These are phyloP conservation scores for Cervus canadensis DNA, from an alignment of 2,113 vertebrate species.

Conservation along the genomic window DNA sequence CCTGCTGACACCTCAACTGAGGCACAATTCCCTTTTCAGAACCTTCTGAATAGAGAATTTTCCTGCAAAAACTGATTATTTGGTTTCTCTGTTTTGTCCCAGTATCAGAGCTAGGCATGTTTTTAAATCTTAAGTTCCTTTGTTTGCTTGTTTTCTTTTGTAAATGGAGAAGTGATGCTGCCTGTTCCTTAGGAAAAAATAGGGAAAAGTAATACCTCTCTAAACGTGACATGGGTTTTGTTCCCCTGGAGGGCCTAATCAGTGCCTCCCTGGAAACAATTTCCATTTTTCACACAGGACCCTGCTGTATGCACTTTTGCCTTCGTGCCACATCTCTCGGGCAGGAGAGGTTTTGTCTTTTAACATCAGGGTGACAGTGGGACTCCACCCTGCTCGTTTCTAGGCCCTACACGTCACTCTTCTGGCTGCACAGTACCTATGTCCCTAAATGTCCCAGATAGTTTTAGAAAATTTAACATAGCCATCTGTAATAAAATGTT, in stretches of 20 bases:
- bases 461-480: conserved; percentile 43
- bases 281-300: not conserved
- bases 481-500: conserved; percentile 55
- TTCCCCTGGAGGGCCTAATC: not conserved
- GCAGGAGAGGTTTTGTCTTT: not conserved
- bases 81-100: not conserved
- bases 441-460: conserved; percentile 21
- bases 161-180: not conserved
- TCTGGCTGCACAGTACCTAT: not conserved
- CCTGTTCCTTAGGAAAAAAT: not conserved
- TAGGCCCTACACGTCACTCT: not conserved
- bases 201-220: not conserved
- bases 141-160: conserved; percentile 1
- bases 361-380: not conserved
- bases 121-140: conserved; percentile 20
- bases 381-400: not conserved
- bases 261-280: not conserved
- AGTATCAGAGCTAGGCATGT: not conserved
- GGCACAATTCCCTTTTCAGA: not conserved
- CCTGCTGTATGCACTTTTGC: not conserved
- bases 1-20: not conserved
- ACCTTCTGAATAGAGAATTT: not conserved
- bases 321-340: not conserved
- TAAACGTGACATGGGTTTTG: not conserved
- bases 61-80: not conserved